Percentiles rank a stretch among this genome's conserved stretches.
Evolutionary conservation across 2,113 vertebrate genomes (phyloP).

Genomic region (Neodon shergylaensis): DNA sequence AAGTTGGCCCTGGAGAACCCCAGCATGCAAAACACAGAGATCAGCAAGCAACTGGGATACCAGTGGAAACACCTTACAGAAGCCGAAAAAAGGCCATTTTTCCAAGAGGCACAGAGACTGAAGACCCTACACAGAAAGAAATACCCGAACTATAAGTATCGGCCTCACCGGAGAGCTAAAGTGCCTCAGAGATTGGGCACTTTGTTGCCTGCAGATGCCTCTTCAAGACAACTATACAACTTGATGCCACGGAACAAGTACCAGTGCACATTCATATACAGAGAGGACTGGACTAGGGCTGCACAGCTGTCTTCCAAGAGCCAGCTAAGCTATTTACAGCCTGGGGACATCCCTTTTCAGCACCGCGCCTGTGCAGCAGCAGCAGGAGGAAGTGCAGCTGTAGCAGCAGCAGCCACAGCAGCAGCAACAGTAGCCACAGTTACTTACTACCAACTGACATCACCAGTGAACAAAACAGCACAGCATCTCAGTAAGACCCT

Average conservation of each 20-base stretch:
- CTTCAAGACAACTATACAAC: background rate
- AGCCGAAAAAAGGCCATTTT: conserved; percentile 63
- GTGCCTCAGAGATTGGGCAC: background rate
- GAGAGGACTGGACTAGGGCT: fast-evolving
- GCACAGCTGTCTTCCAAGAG: background rate
- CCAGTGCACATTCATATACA: background rate
- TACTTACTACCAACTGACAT: no score
- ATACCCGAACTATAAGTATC: conserved; percentile 56
- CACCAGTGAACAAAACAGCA: background rate
- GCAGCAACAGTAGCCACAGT: no score
- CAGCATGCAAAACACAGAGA: conserved; percentile 94
- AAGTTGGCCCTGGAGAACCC: conserved; percentile 94
- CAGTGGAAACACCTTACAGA: conserved; percentile 89
- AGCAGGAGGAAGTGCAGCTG: no score
- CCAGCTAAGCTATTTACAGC: background rate
- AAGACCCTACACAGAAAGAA: conserved; percentile 13
- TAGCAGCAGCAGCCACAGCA: no score
- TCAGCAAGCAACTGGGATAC: conserved; percentile 92
- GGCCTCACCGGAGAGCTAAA: conserved; percentile 3
- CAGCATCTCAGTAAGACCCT: background rate
- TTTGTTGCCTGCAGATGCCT: background rate
- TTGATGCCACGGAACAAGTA: fast-evolving
- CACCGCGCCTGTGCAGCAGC: no score
- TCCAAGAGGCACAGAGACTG: conserved; percentile 55
- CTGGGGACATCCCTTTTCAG: background rate